Conservation (phyloP, 2,797 vertebrate genomes). For the Danio tinwini region DNA sequence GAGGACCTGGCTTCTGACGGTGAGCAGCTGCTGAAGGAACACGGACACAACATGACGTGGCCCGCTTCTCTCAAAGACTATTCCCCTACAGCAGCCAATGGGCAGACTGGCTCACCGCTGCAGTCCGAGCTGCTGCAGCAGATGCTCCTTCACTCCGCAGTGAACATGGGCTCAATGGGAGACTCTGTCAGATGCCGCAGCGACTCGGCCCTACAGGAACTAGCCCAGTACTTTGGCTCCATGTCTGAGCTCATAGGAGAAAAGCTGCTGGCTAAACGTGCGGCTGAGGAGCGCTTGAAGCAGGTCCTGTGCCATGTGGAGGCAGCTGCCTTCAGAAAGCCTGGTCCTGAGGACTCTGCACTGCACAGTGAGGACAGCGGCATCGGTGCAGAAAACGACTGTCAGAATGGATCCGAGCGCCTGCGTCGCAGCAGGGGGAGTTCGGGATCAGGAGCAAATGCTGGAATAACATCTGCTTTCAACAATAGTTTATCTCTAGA, state of each 20-base stretch:
- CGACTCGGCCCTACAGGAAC: conserved; percentile 79
- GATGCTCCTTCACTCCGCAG: conserved; percentile 85
- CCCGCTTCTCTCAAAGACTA: conserved; percentile 68
- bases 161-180: conserved; percentile 81
- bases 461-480: conserved; percentile 48
- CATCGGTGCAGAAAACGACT: conserved; percentile 88
- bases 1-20: conserved; percentile 90
- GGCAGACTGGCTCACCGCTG: conserved; percentile 64
- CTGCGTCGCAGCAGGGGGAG: conserved; percentile 68
- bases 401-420: conserved; percentile 73
- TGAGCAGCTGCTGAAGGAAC: conserved; percentile 84
- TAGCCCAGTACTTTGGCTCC: conserved; percentile 78
- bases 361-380: conserved; percentile 94
- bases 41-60: conserved; percentile 80
- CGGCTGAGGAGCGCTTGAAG: conserved; percentile 77
- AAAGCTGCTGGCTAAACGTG: conserved; percentile 81
- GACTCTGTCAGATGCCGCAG: conserved; percentile 76
- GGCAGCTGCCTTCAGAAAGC: conserved; percentile 70
- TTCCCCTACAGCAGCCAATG: conserved; percentile 15
- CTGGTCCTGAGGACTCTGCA: conserved; percentile 77
- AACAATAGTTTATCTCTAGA: conserved; percentile 59
- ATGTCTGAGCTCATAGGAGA: conserved; percentile 76
- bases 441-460: conserved; percentile 62
- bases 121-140: conserved; percentile 88
- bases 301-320: conserved; percentile 79